Base-by-base conservation (phyloP, 2,888 invertebrate species). In the Ashinkailepas kermadecensis region DNA sequence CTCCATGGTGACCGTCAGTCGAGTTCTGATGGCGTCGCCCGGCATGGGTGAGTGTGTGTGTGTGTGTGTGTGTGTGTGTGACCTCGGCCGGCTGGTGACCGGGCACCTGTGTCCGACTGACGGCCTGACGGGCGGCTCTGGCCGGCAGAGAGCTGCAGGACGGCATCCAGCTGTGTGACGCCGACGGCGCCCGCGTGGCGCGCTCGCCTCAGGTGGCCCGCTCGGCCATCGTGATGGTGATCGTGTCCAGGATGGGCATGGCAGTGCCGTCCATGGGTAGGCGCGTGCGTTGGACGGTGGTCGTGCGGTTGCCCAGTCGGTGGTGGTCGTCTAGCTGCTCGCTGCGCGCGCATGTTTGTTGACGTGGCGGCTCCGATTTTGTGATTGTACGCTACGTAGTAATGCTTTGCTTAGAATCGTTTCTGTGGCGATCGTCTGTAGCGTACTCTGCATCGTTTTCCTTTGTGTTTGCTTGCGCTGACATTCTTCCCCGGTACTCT, bases 11-110 rank as follows among this genome's bases (percentile, higher is more conserved):
- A 93, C 95, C 82, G 86, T 97, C 9, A 97, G 97, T 81, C 90
- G 99, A 85, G 91, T 97, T 82, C 88, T 91, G 81, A 99, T 99
- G 99, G 97, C 97, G 0, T 87, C 93, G 56, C 99, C 99, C 13
- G 95, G 96, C 87, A 97, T 99, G 96, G 91, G 97, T 97, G 89
- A 84, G 80, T 81, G 67, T 65, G 79, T 21, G 39, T 4, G 39
- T 39, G 39, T 39, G 80, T 81, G 67, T 65, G 79, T 21, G 39
- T 4, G 39, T 39, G 39, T 39, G 39, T 39, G 39, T 39, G 39
- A 39, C 39, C 39, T 39, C 39, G 39, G 39, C 39, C 4, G 39
- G 39, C 39, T 39, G 39, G 39, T 39, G 39, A n/a, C n/a, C n/a
- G n/a, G 39, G 4, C 39, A 39, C 39, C 39, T 39, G 39, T 39